phyloP scores from a whole-genome alignment of 2,113 vertebrate genomes.

The Dendropsophus ebraccatus region DNA sequence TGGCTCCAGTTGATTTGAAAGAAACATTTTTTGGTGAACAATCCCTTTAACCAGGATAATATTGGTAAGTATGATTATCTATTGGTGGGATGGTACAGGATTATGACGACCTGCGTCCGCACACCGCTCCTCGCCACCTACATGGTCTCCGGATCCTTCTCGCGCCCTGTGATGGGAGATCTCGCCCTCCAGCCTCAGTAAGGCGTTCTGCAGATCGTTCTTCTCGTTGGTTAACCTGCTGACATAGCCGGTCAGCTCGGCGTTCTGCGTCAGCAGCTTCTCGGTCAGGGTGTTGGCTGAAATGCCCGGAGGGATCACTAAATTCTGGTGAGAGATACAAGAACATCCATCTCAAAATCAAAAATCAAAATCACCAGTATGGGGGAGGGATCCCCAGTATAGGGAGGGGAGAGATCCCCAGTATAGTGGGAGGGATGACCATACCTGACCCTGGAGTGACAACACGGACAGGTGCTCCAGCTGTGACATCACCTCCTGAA shows the following conservation, averaged over 20 bases:
- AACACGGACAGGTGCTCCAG: slow-evolving; percentile 76
- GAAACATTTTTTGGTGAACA: no score
- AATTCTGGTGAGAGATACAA: slow-evolving; percentile 67
- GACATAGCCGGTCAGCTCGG: slow-evolving; percentile 90
- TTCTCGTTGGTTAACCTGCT: slow-evolving; percentile 93
- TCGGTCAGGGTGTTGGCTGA: slow-evolving; percentile 81
- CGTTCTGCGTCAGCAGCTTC: slow-evolving; percentile 89
- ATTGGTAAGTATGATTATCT: no score
- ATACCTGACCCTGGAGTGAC: slow-evolving; percentile 76
- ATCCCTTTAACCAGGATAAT: no score
- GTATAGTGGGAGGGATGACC: no score
- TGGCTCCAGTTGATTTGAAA: no score
- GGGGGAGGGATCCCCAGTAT: no score
- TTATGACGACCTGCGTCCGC: background rate
- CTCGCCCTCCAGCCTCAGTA: slow-evolving; percentile 87
- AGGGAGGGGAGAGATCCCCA: no score
- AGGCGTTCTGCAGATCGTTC: slow-evolving; percentile 87
- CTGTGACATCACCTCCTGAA: slow-evolving; percentile 83
- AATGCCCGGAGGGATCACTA: slow-evolving; percentile 67
- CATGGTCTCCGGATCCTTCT: slow-evolving; percentile 69
- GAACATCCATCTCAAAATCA: no score
- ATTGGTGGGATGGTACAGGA: background rate
- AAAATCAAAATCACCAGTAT: no score
- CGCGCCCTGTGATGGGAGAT: slow-evolving; percentile 75
- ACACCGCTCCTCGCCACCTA: slow-evolving; percentile 63